Evolutionary conservation across 2,888 invertebrate species (phyloP), one percentile per base, ranked within the genome.

Genomic region (Rhimphoctona megacephalus): DNA sequence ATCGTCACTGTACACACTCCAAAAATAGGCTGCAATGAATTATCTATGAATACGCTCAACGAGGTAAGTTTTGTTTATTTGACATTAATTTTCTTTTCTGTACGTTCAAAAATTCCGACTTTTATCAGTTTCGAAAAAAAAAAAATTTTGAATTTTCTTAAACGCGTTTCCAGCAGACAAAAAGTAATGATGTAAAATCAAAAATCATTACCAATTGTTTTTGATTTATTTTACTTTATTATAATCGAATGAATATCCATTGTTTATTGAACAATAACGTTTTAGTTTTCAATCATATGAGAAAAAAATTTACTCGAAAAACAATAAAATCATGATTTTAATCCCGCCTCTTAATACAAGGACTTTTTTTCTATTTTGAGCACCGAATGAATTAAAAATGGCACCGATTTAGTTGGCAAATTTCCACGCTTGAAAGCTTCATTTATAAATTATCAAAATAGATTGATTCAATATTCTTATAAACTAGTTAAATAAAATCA

Each of bases 1-100:
- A 77, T 90, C 43, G 81, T 90, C 49, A 85, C 91, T 33, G 79
- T 88, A 72, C 87, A 88, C 54, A 76, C 85, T 54, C 81, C 89
- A 1, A 89, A 83, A 73, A 88, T 91, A 70, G 87, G 78, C 33
- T 83, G 90, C 14, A 89, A 88, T 5, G 84, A 89, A 70, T 61
- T 87, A 49, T 64, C 89, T 30, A 88, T 89, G 30, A 82, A 85
- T 6, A 85, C 89, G 19, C 83, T 92, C 17, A 86, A 90, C 19
- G 90, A 92, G 43, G 92, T 91, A 76, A 89, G 90, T 89, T 36
- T n/a, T 52, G 46, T 73, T 83, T 25, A 22, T 67, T 25, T 52
- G 8, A 52, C 69, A 19, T 17, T 30, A 22, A 52, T 74, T 25
- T 77, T 77, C 67, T 25, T 77, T 76, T 66, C 33, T 17, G 11